These are phyloP conservation scores for Chironomus tentans DNA, from an alignment of 2,888 invertebrate genomes.

Conservation along the genomic window DNA sequence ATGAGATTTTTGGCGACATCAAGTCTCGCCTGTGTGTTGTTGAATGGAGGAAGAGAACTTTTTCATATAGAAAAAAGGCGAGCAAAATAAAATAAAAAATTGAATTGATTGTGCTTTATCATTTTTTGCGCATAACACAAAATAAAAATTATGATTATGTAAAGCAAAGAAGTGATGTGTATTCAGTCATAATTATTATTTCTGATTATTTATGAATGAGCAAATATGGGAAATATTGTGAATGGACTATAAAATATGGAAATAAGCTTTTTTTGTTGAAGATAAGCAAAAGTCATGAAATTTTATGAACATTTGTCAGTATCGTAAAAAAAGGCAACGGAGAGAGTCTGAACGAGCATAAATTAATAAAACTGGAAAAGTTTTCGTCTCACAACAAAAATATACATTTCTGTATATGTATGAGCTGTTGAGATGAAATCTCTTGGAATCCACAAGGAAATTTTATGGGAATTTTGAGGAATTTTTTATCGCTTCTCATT, in stretches of 20 bases:
- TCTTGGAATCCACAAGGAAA: too few species aligned
- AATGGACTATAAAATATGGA: not conserved
- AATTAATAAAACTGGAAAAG: not conserved
- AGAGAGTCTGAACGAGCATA: not conserved
- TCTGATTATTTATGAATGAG: not conserved
- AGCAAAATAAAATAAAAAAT: not conserved
- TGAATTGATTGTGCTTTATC: not conserved
- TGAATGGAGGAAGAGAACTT: not conserved
- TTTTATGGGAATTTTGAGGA: too few species aligned
- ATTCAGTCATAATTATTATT: conserved; percentile 6
- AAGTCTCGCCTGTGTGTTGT: not conserved
- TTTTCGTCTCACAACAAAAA: too few species aligned
- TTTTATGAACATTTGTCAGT: not conserved
- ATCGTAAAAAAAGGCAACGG: not conserved
- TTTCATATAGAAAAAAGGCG: not conserved
- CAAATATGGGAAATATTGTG: not conserved
- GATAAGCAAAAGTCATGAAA: conserved; percentile 1
- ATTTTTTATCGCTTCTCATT: too few species aligned
- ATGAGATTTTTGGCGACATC: conserved; percentile 6
- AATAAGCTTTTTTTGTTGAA: not conserved
- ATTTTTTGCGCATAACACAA: not conserved
- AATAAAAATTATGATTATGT: not conserved
- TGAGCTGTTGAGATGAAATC: too few species aligned
- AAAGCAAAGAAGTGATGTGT: not conserved
- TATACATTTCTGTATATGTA: too few species aligned